These are phyloP conservation scores for Caenorhabditis virilis DNA, from an alignment of 2,888 invertebrate species.

Conservation along the genomic window DNA sequence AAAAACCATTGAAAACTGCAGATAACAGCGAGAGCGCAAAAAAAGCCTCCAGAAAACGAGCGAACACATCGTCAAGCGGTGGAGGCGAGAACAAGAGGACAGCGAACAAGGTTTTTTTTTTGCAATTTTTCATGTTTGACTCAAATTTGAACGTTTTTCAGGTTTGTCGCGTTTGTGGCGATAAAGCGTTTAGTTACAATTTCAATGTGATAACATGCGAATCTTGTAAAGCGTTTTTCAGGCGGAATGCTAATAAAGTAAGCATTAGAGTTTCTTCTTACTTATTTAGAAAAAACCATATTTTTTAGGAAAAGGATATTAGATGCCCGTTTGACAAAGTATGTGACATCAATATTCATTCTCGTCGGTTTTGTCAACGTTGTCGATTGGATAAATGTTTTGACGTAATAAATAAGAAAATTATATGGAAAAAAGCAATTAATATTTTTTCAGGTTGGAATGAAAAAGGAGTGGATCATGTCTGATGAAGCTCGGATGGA, in stretches of 20 bases:
- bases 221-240: slow-evolving; percentile 94
- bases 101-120: slow-evolving; percentile 38
- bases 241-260: slow-evolving; percentile 81
- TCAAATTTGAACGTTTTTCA: slow-evolving; percentile 16
- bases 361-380: slow-evolving; percentile 91
- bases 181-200: slow-evolving; percentile 71
- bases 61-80: slow-evolving; percentile 41
- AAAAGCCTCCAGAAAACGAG: slow-evolving; percentile 24
- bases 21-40: slow-evolving; percentile 4
- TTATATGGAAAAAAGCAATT: background rate
- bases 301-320: slow-evolving; percentile 58
- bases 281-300: too few species aligned
- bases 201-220: slow-evolving; percentile 77
- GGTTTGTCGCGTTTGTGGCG: slow-evolving; percentile 90
- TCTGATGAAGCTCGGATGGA: slow-evolving; percentile 65
- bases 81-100: slow-evolving; percentile 38
- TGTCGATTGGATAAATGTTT: slow-evolving; percentile 92
- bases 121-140: background rate
- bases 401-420: slow-evolving; percentile 64
- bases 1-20: background rate
- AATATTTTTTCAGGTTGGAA: slow-evolving; percentile 51
- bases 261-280: background rate
- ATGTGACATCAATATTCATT: slow-evolving; percentile 70
- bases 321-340: slow-evolving; percentile 64
- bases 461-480: slow-evolving; percentile 68